Evolutionary conservation across 2,113 vertebrate species (phyloP), one percentile per base, ranked within the genome.

Genomic region (Oncorhynchus kisutch): DNA sequence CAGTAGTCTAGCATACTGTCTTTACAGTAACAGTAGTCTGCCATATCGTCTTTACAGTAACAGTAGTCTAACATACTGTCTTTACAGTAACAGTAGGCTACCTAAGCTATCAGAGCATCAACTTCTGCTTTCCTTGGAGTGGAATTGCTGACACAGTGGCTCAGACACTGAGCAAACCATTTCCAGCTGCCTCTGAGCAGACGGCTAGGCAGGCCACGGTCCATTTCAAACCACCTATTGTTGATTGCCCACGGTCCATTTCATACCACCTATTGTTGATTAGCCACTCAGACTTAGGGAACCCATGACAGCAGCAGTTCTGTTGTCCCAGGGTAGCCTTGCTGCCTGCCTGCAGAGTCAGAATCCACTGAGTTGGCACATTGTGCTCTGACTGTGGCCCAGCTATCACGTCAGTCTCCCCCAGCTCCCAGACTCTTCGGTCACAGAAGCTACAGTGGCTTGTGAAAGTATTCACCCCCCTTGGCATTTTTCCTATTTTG

Each of bases 111-210:
- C 70, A 59, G 51, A 31, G 18, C 4, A 20, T 59, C 27, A 1
- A 39, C 12, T 11, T 18, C 48, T 18, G 54, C 49, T 11, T 29
- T 27, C 49, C 2, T 16, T 3, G 22, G 64, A 39, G 51, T 76
- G 73, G 70, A 70, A 78, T 67, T 70, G 77, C 71, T 74, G 81
- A 75, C 74, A 45, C 39, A 16, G 69, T 77, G 27, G 31, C 57
- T 59, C 73, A 70, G 39, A 29, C 49, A 68, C 11, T 24, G 20
- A 69, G 62, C 18, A 68, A 68, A 39, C 67, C 20, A 31, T 49
- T 24, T 34, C 27, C 54, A 45, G 64, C 73, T 78, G 65, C 73
- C 78, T 69, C 67, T 34, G 66, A 70, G 59, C 27, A 29, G 39
- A 59, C 57, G 22, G 16, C 51, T 4, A 54, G 14, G 51, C 51